phyloP scores from a whole-genome alignment of 2,113 vertebrate species.

The Zosterops japonicus region DNA sequence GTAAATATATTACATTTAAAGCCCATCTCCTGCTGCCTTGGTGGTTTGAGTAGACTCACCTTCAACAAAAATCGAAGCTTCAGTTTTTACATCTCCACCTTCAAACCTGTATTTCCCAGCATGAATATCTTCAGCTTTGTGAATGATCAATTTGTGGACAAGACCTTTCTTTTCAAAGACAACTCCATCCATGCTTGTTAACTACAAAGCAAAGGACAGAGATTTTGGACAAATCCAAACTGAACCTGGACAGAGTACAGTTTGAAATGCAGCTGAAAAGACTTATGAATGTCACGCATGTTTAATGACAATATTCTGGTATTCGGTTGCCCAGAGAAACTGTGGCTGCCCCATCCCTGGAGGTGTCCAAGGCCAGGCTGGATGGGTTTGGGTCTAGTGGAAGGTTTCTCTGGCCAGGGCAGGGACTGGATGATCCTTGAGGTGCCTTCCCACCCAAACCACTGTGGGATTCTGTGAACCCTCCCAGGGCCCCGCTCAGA shows the following conservation, averaged over 20 bases:
- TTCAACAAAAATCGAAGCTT: slow-evolving; percentile 66
- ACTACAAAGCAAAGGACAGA: slow-evolving; percentile 62
- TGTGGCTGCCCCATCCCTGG: neutral
- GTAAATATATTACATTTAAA: neutral
- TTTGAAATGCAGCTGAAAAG: neutral
- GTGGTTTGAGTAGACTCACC: slow-evolving; percentile 24
- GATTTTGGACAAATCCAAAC: neutral
- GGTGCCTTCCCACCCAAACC: neutral
- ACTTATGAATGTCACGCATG: neutral
- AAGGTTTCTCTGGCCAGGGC: neutral
- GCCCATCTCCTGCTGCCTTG: neutral
- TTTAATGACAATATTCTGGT: neutral
- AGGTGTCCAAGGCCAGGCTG: neutral
- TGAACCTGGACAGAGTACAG: neutral
- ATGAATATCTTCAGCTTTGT: slow-evolving; percentile 75
- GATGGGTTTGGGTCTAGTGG: neutral
- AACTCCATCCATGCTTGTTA: slow-evolving; percentile 75
- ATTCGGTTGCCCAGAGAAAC: neutral
- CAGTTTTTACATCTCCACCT: slow-evolving; percentile 70
- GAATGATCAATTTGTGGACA: slow-evolving; percentile 76
- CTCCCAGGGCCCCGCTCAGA: neutral
- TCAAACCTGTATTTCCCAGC: slow-evolving; percentile 84
- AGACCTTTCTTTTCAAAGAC: slow-evolving; percentile 76
- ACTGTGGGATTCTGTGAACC: neutral
- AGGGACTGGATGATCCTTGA: neutral